Evolutionary conservation across 2,797 vertebrate species (phyloP).

Genomic region (Fistularia tabacaria): DNA sequence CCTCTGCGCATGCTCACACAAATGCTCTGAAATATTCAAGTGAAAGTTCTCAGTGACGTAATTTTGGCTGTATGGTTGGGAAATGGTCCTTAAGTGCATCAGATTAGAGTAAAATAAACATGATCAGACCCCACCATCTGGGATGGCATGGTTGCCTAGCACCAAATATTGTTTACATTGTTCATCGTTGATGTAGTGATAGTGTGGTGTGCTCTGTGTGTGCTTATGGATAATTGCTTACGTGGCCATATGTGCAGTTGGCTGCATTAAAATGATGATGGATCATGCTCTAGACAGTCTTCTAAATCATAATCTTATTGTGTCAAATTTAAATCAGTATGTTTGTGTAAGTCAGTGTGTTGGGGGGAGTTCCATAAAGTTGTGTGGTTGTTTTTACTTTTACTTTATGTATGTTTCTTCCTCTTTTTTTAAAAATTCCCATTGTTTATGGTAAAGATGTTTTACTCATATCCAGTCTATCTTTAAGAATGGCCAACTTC

Average conservation of each 20-base stretch:
- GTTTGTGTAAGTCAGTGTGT: not conserved
- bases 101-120: conserved; percentile 73
- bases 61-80: conserved; percentile 48
- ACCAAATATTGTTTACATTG: conserved; percentile 53
- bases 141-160: conserved; percentile 71
- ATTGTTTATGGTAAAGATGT: too few relatives aligned
- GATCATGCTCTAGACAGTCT: conserved; percentile 39
- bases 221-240: conserved; percentile 22
- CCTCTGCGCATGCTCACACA: not conserved
- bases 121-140: conserved; percentile 65
- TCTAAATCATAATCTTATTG: conserved; percentile 6
- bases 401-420: too few relatives aligned
- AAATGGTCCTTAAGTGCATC: conserved; percentile 63
- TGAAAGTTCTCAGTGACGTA: conserved; percentile 29
- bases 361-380: too few relatives aligned
- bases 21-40: conserved; percentile 1
- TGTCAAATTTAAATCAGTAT: conserved; percentile 10
- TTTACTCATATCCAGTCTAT: too few relatives aligned
- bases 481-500: too few relatives aligned
- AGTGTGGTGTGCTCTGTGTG: conserved; percentile 30
- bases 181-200: conserved; percentile 52
- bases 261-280: conserved; percentile 46
- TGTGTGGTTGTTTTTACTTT: too few relatives aligned
- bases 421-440: too few relatives aligned
- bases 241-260: conserved; percentile 48